Evolutionary conservation across 1,140 invertebrate genomes (phyloP), one percentile per base, ranked within the genome.

Genomic region (Choristoneura fumiferana): DNA sequence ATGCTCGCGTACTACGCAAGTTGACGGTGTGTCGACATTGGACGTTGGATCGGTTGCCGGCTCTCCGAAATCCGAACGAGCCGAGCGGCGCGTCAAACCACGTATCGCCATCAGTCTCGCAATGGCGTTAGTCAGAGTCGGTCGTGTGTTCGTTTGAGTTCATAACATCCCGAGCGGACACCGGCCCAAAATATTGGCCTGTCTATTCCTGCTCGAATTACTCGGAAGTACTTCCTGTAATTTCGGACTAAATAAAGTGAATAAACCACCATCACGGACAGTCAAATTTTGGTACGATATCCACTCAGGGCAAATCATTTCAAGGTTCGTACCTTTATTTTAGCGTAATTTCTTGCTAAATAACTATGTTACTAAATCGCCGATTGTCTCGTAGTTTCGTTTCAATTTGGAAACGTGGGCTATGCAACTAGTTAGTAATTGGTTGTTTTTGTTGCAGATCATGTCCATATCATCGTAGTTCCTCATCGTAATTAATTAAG

Each of bases 161-260:
- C 65, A 67, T 69, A 76, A 69, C 69, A 84, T 79, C 81, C 86
- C 84, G 87, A 90, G 87, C 88, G 88, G 88, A 90, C 88, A 90
- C 88, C 88, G 88, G 88, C 84, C 88, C 87, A 89, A 89, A 89
- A 89, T 89, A 87, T 90, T 89, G 87, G 87, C 87, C 84, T 86
- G 88, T 89, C 87, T 84, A 81, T 79, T 76, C 74, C 77, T 84
- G 78, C 78, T 82, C 73, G 79, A 86, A 82, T 87, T 87, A 87
- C 81, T 76, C 65, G 78, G 68, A 83, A 73, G 77, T 65, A 71
- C 63, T 87, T 90, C 81, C 76, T 69, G 86, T 88, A 80, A 84
- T 87, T 82, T 78, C 57, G 63, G 68, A 72, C 64, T 73, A 54
- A 73, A 65, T 58, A 72, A 69, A 76, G 71, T 76, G 71, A 78